These are phyloP conservation scores for Cirrhinus molitorella DNA, from an alignment of 2,797 vertebrate species.

Conservation along the genomic window DNA sequence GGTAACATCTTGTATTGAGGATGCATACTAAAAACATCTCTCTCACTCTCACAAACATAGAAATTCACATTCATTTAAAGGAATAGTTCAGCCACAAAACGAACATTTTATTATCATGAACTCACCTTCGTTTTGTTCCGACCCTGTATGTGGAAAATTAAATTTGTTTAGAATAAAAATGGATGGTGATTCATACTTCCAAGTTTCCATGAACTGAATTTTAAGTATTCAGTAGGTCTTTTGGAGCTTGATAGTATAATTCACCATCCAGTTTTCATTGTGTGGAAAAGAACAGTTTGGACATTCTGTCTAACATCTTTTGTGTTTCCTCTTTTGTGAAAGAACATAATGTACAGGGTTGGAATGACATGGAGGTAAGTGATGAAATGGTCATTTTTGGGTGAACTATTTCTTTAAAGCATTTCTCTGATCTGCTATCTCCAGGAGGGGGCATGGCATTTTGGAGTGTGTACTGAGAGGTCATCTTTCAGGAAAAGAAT, in stretches of 20 bases:
- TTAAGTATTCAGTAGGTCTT: not conserved
- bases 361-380: not conserved
- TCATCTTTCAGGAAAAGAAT: constrained; percentile 15
- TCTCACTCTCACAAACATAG: not conserved
- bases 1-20: constrained; percentile 18
- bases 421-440: constrained; percentile 2
- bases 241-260: not conserved
- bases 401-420: not conserved
- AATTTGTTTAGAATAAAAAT: not conserved
- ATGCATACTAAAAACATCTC: not conserved
- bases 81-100: not conserved
- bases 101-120: not conserved
- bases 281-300: not conserved
- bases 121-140: not conserved
- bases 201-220: no score
- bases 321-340: not conserved
- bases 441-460: not conserved
- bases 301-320: not conserved
- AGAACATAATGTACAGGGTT: not conserved
- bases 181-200: not conserved
- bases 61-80: not conserved
- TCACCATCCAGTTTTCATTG: not conserved
- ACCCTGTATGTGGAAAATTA: not conserved
- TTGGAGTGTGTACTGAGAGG: not conserved
- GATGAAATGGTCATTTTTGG: not conserved